Base-by-base conservation (phyloP, 2,888 invertebrate species). In the Eumacrocentrus americanus region DNA sequence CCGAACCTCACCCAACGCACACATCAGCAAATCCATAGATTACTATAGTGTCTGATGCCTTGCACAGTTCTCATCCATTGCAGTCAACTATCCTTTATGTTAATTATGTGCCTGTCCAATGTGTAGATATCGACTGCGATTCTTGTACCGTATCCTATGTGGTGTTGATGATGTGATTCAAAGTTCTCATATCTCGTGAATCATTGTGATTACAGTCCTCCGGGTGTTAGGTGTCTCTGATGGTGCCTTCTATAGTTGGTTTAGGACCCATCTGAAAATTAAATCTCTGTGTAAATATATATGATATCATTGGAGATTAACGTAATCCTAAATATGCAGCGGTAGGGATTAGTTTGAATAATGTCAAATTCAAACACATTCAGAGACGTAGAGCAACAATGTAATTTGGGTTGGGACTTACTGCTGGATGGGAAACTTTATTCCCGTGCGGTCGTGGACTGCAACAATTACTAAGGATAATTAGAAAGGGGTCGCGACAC, bases 341-440 rank as follows among this genome's bases (percentile, higher is more conserved):
- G 11, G 20, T 42, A 9, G 42, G 9, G 20, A 18, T 18, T 42
- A 42, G 18, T 42, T 7, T 42, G 20, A 20, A 16, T 40, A 42
- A 42, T 11, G 20, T 42, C 9, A 42, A 20, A 20, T 42, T 42
- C 9, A 42, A 20, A 42, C 42, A 20, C 42, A 42, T 18, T 42
- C 42, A 11, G 20, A 2, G 42, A 42, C 20, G 20, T 18, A 42
- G 18, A 42, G 42, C 9, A 42, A 42, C 42, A 42, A 6, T 18
- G 20, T 42, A 42, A 42, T 42, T 42, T 42, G 42, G 9, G 9
- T 18, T 48, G 16, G 34, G 48, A 55, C 35, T 55, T 55, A 55
- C 46, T 47, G 35, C 44, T 29, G 35, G 46, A 55, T 62, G 55
- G 57, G 63, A 64, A 67, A 69, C 62, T 69, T 71, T 64, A 72